A percentile compares a stretch with the other conserved stretches of the same genome.
Evolutionary conservation across 2,888 invertebrate genomes (phyloP).

Genomic region (Meandrusa payeni): DNA sequence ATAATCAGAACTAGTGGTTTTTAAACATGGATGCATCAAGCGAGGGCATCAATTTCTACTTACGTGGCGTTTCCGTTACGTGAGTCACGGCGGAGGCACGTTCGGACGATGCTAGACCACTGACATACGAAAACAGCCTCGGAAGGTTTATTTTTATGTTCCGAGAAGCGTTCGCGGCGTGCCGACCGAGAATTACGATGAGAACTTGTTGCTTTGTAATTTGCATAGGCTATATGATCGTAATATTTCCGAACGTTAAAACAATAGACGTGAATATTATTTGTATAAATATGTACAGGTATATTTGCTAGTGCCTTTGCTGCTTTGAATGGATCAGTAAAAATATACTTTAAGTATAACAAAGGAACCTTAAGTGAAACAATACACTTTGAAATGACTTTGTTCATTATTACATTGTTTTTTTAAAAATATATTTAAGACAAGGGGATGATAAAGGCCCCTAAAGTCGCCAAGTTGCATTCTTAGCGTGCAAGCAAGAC

Average conservation of each 20-base stretch:
- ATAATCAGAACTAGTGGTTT: slow-evolving; percentile 38
- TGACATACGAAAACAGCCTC: slow-evolving; percentile 67
- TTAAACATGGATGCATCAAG: slow-evolving; percentile 57
- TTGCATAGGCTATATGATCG: slow-evolving; percentile 9
- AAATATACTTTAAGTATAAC: too few relatives aligned
- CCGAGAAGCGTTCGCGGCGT: slow-evolving; percentile 43
- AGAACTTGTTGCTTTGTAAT: slow-evolving; percentile 24
- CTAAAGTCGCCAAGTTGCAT: too few relatives aligned
- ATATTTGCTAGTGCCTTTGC: too few relatives aligned
- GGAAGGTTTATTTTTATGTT: slow-evolving; percentile 54
- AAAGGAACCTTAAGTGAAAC: too few relatives aligned
- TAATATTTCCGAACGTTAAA: neutral
- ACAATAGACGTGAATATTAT: neutral
- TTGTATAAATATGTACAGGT: neutral
- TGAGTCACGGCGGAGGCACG: slow-evolving; percentile 76
- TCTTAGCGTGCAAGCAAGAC: too few relatives aligned
- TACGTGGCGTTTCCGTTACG: slow-evolving; percentile 75
- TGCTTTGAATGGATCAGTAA: too few relatives aligned
- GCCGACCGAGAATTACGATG: slow-evolving; percentile 38
- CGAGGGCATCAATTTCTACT: slow-evolving; percentile 64
- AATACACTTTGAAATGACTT: too few relatives aligned
- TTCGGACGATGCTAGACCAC: slow-evolving; percentile 59
- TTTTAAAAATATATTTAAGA: too few relatives aligned
- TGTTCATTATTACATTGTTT: too few relatives aligned
- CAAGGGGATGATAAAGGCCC: too few relatives aligned